Base-by-base conservation (phyloP, 2,113 vertebrate genomes). In the Cettia cetti region DNA sequence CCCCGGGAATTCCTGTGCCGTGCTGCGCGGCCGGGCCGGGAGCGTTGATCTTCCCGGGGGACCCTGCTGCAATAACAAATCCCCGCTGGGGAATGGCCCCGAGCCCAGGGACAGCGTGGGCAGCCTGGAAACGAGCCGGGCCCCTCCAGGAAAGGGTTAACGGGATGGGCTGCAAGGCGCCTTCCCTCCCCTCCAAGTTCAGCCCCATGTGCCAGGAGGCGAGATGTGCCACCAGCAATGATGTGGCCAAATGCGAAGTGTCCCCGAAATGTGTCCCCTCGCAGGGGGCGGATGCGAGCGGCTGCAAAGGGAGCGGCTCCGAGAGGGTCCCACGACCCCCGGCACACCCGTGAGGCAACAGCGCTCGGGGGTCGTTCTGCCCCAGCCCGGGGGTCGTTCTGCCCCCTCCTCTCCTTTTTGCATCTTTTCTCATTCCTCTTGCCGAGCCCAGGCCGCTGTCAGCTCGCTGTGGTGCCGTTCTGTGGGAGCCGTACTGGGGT, bases 401-500 rank as follows among this genome's bases (percentile, higher is more conserved):
- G 4, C 9, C 12, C 13, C 0, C 17, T 42, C 44, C 27, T 42
- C 49, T 31, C 28, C 11, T 44, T 10, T 69, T 33, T 7, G 11
- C 33, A 10, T 24, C 39, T 13, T 30, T 30, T 37, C 12, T 4
- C 4, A 2, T 11, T 19, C 10, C 31, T 37, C 30, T 66, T 8
- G 30, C 75, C 42, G 27, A 57, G 35, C 7, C n/a, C 20, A 4
- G 7, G 7, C 12, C 20, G 20, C 1, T 7, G 28, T 5, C 11
- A 18, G 15, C 3, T 70, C 6, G 3, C 40, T 2, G 0, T 0
- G 13, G n/a, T 17, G 61, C 15, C 7, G 0, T 5, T 10, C 7
- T 3, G 3, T 0, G 6, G 35, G 42, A 9, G 7, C 30, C 15
- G 63, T 0, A 0, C 1, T 0, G 49, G 4, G 2, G 64, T 57